Evolutionary conservation across 2,113 vertebrate species (phyloP).

Genomic region (Cariama cristata): DNA sequence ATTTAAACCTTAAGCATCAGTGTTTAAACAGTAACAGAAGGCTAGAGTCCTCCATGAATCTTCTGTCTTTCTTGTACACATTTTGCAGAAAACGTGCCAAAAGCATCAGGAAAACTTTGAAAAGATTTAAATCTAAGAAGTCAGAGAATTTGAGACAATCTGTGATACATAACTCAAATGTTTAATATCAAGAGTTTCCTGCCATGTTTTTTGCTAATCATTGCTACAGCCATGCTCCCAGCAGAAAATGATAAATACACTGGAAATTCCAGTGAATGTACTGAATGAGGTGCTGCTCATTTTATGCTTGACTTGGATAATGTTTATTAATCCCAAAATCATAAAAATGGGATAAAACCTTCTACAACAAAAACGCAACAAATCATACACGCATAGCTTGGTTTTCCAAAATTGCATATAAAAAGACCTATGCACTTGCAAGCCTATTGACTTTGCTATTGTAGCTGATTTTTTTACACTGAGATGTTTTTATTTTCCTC

Average conservation of each 20-base stretch:
- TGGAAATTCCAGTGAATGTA: neutral
- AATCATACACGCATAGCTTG: neutral
- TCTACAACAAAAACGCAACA: neutral
- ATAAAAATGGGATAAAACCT: neutral
- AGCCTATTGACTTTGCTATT: neutral
- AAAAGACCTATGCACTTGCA: neutral
- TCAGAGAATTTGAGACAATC: slow-evolving; percentile 26
- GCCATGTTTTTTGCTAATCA: slow-evolving; percentile 52
- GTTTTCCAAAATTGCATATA: neutral
- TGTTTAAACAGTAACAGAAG: neutral
- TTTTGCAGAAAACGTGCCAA: slow-evolving; percentile 19
- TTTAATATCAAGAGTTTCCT: slow-evolving; percentile 42
- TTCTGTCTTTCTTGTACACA: neutral
- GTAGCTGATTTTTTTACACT: neutral
- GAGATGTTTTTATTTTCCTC: neutral
- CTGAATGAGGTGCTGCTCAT: slow-evolving; percentile 31
- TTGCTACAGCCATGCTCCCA: neutral
- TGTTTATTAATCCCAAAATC: slow-evolving; percentile 42
- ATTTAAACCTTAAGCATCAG: slow-evolving; percentile 32
- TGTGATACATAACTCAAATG: slow-evolving; percentile 18
- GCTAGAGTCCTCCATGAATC: neutral
- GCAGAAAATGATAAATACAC: slow-evolving; percentile 17
- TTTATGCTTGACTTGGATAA: slow-evolving; percentile 23
- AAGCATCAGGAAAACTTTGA: slow-evolving; percentile 14
- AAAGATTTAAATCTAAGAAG: slow-evolving; percentile 25